Base-by-base conservation (phyloP, 2,797 vertebrate genomes). In the Mastacembelus armatus region DNA sequence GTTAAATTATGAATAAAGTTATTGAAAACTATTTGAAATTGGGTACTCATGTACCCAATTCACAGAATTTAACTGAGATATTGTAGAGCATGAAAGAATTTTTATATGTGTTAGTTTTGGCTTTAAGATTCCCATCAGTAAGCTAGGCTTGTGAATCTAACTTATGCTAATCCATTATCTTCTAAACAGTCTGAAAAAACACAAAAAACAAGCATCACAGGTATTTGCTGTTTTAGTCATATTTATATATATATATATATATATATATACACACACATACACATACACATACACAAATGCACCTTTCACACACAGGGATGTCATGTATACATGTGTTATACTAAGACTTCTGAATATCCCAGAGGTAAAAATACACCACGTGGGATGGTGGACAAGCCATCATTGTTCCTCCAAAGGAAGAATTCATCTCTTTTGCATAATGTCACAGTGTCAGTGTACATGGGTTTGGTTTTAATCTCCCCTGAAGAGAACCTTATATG, bases 301-400 rank as follows among this genome's bases (percentile, higher is more conserved):
- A 35, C 12, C 22, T 16, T 19, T 70, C 18, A 50, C 24, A 59
- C 24, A 15, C 47, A 61, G 47, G 18, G 18, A 40, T 55, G 49
- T 71, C 56, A 66, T 59, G 11, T 35, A 36, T 24, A 12, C 64
- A 10, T 29, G 49, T 55, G 57, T 44, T 50, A 39, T 32, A 49
- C 19, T 32, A 43, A 69, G 36, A 62, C 49, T 54, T 56, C 47
- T 56, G n/a, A n/a, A n/a, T n/a, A n/a, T n/a, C n/a, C n/a, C n/a
- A n/a, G n/a, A n/a, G n/a, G 49, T 42, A 73, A 79, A 81, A 77
- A 75, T 63, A 79, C 78, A 78, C 19, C 40, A 70, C 68, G 62
- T 84, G 59, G 64, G 82, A n/a, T n/a, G n/a, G n/a, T n/a, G n/a
- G n/a, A 66, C 70, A 81, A 62, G 30, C 22, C 57, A 59, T 63